Base-by-base conservation (phyloP, 2,113 vertebrate species). In the Notechis scutatus region DNA sequence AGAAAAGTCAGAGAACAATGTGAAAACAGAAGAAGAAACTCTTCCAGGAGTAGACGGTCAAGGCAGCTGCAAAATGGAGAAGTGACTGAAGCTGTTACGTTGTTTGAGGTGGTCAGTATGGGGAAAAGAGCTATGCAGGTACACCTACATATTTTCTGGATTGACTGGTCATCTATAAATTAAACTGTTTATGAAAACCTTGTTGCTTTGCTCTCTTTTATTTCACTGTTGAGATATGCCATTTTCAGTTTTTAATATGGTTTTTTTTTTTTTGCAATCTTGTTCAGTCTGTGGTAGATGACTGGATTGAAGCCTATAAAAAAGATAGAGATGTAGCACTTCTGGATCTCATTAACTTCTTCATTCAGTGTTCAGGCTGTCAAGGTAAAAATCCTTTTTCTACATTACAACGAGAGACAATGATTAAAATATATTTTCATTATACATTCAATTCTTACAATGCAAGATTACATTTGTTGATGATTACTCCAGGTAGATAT, bases 321-420 rank as follows among this genome's bases (percentile, higher is more conserved):
- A 95, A 95, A 54, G 98, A 99, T 96, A 97, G 98, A 96, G 98
- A 99, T 96, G 96, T 98, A 50, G 98, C 98, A 39, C 98, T 99
- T 92, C 97, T 99, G 39, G 98, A 99, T 94, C 98, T 99, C 95
- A 98, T 99, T 97, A 98, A 98, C 96, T 99, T 99, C 97, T 99
- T 99, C 96, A 99, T 99, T 95, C 98, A 99, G 95, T 99, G 98
- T 96, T 99, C 97, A 42, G 99, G 99, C 74, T 99, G 98, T 96
- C 98, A 98, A 98, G 99, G 99, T 96, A 97, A 81, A 81, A 96
- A 95, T 95, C 92, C 56, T 52, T 23, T 54, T 91, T 42, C 92
- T 90, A 1, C 0, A 57, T 4, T 1, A 14, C 34, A 42, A 91
- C 54, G 90, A 69, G 86, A 23, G 90, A 56, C 20, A 50, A 14